These are phyloP conservation scores for Lasioglossum figueresi DNA, from an alignment of 2,888 invertebrate genomes.

Conservation along the genomic window DNA sequence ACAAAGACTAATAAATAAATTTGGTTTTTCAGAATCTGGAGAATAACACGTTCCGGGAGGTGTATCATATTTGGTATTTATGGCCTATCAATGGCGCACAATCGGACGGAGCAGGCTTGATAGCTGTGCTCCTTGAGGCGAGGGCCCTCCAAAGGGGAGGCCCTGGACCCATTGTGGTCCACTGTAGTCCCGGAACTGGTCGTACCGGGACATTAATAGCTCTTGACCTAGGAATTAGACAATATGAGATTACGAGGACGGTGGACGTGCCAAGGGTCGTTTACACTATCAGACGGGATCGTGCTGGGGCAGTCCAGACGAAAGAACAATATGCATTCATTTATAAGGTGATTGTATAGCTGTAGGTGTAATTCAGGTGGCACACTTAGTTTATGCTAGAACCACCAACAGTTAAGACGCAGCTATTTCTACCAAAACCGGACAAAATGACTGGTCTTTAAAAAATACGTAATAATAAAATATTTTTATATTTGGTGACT, in stretches of 20 bases:
- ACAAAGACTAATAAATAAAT: background rate
- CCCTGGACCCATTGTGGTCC: conserved; percentile 91
- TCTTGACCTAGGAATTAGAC: conserved; percentile 94
- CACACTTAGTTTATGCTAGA: too few relatives aligned
- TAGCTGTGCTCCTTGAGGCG: conserved; percentile 94
- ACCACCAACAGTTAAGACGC: too few relatives aligned
- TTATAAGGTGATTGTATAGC: conserved; percentile 91
- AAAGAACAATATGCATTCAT: conserved; percentile 96
- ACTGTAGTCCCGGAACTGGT: conserved; percentile 96
- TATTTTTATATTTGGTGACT: too few relatives aligned
- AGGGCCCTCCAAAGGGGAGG: conserved; percentile 84
- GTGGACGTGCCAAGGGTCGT: conserved; percentile 95
- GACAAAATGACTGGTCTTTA: too few relatives aligned
- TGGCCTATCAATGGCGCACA: conserved; percentile 97
- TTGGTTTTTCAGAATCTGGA: conserved; percentile 87
- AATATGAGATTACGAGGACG: conserved; percentile 91
- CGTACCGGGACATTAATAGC: conserved; percentile 94
- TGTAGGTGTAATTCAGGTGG: too few relatives aligned
- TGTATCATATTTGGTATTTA: conserved; percentile 96
- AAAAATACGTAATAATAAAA: too few relatives aligned
- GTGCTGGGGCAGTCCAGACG: conserved; percentile 95
- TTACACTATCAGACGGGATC: conserved; percentile 92
- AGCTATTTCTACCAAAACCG: too few relatives aligned
- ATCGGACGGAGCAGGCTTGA: conserved; percentile 91
- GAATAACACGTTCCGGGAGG: conserved; percentile 93